Evolutionary conservation across 2,888 invertebrate species (phyloP), one percentile per base, ranked within the genome.

Genomic region (Drosophila demipolita): DNA sequence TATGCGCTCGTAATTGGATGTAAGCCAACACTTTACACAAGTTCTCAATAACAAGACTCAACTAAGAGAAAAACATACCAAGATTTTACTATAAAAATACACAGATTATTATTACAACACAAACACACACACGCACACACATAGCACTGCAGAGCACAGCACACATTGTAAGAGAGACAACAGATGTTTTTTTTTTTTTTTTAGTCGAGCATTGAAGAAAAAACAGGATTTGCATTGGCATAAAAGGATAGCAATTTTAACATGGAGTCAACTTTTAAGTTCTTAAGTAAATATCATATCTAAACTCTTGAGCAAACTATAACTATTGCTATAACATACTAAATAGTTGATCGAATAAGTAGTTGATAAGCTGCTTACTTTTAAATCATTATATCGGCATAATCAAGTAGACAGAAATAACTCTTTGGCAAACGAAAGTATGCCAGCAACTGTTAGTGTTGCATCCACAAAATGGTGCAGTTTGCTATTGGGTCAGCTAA

Each of bases 401-500:
- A 49, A 9, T n/a, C 15, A 40, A 33, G n/a, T 26, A 20, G 26
- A 6, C 52, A 66, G 29, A 12, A 40, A 64, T 52, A 66, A 32
- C 45, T 63, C 38, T 33, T 11, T 52, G 48, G 9, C 29, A 15
- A 17, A 29, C 15, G 15, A 42, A 38, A 52, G 33, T 15, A 11
- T 12, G 45, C 42, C 6, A 42, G 20, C 42, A 42, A 42, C 12
- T 12, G 45, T 20, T 45, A 12, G 45, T 45, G 6, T 12, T 12
- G 7, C 20, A 38, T 59, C 23, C 20, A 38, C 54, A 36, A 35
- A 35, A 55, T 53, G 76, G 71, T 86, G 83, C 81, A 86, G 69
- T 73, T 67, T 66, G 55, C 83, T 71, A 73, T 75, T 78, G 71
- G 72, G 73, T 73, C 73, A 57, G 75, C 80, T 80, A 74, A 83